A percentile compares a stretch with the other conserved stretches of the same genome.
Conservation (phyloP, 2,888 invertebrate genomes). For the Atrina japonica region DNA sequence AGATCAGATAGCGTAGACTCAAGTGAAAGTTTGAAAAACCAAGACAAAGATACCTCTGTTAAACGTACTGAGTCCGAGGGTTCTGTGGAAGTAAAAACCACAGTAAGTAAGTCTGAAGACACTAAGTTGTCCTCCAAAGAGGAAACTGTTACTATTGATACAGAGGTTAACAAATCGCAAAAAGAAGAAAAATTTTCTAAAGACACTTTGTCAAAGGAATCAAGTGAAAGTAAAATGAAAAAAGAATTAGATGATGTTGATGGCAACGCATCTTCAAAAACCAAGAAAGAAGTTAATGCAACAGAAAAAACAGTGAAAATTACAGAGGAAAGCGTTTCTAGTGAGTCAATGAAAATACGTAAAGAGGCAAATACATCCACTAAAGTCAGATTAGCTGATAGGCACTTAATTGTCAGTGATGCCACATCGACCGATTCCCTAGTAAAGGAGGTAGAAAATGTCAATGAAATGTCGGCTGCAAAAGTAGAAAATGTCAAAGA, state of each 20-base stretch:
- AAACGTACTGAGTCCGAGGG: neutral
- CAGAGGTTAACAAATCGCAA: neutral
- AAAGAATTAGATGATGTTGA: too few relatives aligned
- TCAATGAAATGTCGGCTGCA: neutral
- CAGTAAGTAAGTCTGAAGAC: neutral
- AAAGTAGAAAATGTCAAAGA: neutral
- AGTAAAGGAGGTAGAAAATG: too few relatives aligned
- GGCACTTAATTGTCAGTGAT: too few relatives aligned
- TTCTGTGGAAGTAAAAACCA: neutral
- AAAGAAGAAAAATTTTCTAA: too few relatives aligned
- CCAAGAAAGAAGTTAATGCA: neutral
- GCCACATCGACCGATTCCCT: too few relatives aligned
- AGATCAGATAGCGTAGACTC: constrained; percentile 18
- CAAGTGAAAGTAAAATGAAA: too few relatives aligned
- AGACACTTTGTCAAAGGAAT: too few relatives aligned
- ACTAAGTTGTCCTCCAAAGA: too few relatives aligned
- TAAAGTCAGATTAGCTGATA: too few relatives aligned
- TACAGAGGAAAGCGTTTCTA: neutral
- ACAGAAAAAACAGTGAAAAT: neutral
- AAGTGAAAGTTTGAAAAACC: neutral
- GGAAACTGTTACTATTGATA: neutral
- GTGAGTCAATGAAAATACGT: neutral
- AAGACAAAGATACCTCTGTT: neutral
- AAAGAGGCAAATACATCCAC: neutral
- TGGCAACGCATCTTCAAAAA: neutral